These are phyloP conservation scores for Agrochola lychnidis DNA, from an alignment of 2,888 invertebrate species.

Conservation along the genomic window DNA sequence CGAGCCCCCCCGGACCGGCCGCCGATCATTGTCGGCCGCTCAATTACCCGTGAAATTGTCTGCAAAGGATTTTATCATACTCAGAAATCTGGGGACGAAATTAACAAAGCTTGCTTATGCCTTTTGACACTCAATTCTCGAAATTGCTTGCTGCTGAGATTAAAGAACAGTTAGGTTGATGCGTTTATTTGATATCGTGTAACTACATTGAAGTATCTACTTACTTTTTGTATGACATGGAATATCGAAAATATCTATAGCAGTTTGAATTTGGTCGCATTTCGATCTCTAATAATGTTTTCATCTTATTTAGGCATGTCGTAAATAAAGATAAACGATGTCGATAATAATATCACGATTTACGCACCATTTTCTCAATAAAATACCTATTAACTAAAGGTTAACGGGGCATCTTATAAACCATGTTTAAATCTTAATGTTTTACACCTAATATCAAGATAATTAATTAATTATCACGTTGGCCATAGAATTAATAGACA, in stretches of 20 bases:
- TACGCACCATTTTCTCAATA: slow-evolving; percentile 22
- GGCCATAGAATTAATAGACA: slow-evolving; percentile 4
- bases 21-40: slow-evolving; percentile 80
- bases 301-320: background rate
- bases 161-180: slow-evolving; percentile 41
- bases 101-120: slow-evolving; percentile 60
- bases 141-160: slow-evolving; percentile 34
- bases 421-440: slow-evolving; percentile 8
- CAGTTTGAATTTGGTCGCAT: slow-evolving; percentile 17
- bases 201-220: slow-evolving; percentile 8
- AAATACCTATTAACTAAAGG: background rate
- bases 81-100: slow-evolving; percentile 64
- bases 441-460: slow-evolving; percentile 3
- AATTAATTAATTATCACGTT: slow-evolving; percentile 18
- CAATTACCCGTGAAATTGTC: slow-evolving; percentile 87
- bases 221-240: slow-evolving; percentile 21
- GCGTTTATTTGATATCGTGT: slow-evolving; percentile 34
- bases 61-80: slow-evolving; percentile 76
- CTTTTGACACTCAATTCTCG: slow-evolving; percentile 53
- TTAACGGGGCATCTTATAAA: background rate
- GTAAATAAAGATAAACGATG: slow-evolving; percentile 24
- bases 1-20: slow-evolving; percentile 65
- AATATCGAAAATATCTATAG: slow-evolving; percentile 10
- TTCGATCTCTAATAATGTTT: slow-evolving; percentile 8
- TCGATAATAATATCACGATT: slow-evolving; percentile 14